Conservation (phyloP, 2,888 invertebrate species). For the Phengaris alcon region DNA sequence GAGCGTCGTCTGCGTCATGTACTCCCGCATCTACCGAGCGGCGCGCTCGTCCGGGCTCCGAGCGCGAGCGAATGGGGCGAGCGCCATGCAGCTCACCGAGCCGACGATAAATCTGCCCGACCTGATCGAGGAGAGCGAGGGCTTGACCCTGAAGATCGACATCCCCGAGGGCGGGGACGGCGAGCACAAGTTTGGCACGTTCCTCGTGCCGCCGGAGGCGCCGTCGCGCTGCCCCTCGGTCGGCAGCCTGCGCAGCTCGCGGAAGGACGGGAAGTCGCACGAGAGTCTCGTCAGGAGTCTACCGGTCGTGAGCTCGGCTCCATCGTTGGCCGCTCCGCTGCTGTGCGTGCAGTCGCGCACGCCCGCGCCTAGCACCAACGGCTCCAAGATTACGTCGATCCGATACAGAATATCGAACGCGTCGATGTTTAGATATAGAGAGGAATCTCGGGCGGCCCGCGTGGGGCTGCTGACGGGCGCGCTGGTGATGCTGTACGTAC, state of each 20-base stretch:
- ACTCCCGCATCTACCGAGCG: conserved; percentile 86
- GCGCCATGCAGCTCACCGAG: conserved; percentile 76
- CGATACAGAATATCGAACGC: conserved; percentile 91
- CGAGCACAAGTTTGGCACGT: conserved; percentile 68
- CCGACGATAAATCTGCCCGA: conserved; percentile 65
- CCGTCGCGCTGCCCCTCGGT: conserved; percentile 70
- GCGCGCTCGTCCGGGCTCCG: conserved; percentile 83
- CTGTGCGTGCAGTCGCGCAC: conserved; percentile 58
- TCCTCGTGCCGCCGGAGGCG: conserved; percentile 67
- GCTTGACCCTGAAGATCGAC: conserved; percentile 69
- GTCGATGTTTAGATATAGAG: conserved; percentile 89
- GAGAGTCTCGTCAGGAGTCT: conserved; percentile 63
- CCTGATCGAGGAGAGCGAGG: conserved; percentile 66
- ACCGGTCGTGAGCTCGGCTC: conserved; percentile 75
- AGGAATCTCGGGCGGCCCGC: conserved; percentile 93
- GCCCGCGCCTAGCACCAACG: conserved; percentile 68
- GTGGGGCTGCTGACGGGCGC: conserved; percentile 83
- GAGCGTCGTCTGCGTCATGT: conserved; percentile 85
- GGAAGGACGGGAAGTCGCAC: conserved; percentile 65
- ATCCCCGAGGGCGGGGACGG: conserved; percentile 54
- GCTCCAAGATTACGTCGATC: conserved; percentile 85
- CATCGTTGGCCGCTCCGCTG: conserved; percentile 68
- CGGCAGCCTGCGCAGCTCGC: conserved; percentile 64
- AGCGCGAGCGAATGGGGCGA: conserved; percentile 69
- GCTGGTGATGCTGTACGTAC: conserved; percentile 86